Evolutionary conservation across 2,888 invertebrate species (phyloP).

Genomic region (Agrochola lychnidis): DNA sequence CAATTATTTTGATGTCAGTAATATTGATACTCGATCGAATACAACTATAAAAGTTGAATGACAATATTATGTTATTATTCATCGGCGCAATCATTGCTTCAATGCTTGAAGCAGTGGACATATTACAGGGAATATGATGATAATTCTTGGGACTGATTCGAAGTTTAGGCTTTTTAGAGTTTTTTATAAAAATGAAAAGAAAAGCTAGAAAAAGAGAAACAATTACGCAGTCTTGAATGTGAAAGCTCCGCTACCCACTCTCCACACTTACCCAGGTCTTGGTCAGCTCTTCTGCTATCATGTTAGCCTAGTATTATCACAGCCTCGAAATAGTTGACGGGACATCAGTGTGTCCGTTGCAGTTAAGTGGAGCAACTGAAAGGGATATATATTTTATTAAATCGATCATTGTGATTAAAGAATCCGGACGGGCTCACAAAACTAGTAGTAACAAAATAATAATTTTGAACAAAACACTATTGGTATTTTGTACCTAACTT

Average conservation of each 20-base stretch:
- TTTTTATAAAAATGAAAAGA: neutral
- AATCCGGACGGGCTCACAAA: neutral
- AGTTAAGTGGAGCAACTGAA: conserved; percentile 30
- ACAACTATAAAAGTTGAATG: neutral
- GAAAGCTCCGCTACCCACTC: neutral
- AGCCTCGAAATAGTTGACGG: conserved; percentile 41
- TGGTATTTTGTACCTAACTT: neutral
- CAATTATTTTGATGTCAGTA: neutral
- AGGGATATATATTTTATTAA: no score
- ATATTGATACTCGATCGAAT: neutral
- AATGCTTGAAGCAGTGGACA: neutral
- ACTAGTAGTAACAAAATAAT: neutral
- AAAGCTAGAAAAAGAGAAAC: neutral
- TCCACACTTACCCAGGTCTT: conserved; percentile 37
- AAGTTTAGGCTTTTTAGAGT: neutral
- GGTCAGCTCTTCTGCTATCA: conserved; percentile 12
- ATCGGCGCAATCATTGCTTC: neutral
- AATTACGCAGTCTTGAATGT: neutral
- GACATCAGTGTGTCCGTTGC: conserved; percentile 43
- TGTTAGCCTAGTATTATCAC: conserved; percentile 32
- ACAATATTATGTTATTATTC: neutral
- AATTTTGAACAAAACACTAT: neutral
- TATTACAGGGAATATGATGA: neutral
- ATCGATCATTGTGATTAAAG: neutral
- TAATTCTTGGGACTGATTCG: neutral